These are phyloP conservation scores for Aurelia aurita DNA, from an alignment of 30 jellyfish, hydroid and myxozoan species.

Conservation along the genomic window DNA sequence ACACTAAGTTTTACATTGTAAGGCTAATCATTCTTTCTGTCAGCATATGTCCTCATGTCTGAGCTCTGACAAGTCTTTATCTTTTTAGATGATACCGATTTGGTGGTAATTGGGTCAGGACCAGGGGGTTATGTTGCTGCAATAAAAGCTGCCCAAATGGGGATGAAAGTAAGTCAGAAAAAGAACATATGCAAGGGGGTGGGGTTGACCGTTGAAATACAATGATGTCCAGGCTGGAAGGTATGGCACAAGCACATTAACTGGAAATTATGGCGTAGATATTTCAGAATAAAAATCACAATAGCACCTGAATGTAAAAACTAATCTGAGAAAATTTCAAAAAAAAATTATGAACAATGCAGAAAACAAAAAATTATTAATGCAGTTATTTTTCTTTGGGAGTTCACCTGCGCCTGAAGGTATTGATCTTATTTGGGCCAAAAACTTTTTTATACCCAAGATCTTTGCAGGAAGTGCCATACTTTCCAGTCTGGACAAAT, in stretches of 20 bases:
- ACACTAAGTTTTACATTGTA: no score
- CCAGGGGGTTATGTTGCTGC: slow-evolving; percentile 99
- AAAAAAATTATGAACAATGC: background rate
- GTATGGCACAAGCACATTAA: background rate
- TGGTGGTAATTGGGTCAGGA: slow-evolving; percentile 99
- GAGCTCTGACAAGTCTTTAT: background rate
- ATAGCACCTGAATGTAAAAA: no score
- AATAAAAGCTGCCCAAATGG: slow-evolving; percentile 99
- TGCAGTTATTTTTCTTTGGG: no score
- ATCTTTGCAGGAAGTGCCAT: no score
- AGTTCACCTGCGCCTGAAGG: no score
- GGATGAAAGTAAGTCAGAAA: slow-evolving; percentile 84
- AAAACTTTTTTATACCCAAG: no score
- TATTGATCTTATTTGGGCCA: no score
- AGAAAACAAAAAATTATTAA: no score
- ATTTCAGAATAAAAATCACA: background rate
- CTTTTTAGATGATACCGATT: slow-evolving; percentile 81
- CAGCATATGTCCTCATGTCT: no score
- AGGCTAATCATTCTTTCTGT: no score
- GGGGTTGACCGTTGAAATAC: background rate
- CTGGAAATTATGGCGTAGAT: background rate
- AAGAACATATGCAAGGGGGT: background rate
- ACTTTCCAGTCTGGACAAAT: no score
- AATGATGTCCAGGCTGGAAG: background rate
- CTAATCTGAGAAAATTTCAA: no score